A percentile compares a stretch with the other conserved stretches of the same genome.
Conservation (phyloP, 37 sponge, comb jelly and placozoan species). For the Cladorhizidae sp. region DNA sequence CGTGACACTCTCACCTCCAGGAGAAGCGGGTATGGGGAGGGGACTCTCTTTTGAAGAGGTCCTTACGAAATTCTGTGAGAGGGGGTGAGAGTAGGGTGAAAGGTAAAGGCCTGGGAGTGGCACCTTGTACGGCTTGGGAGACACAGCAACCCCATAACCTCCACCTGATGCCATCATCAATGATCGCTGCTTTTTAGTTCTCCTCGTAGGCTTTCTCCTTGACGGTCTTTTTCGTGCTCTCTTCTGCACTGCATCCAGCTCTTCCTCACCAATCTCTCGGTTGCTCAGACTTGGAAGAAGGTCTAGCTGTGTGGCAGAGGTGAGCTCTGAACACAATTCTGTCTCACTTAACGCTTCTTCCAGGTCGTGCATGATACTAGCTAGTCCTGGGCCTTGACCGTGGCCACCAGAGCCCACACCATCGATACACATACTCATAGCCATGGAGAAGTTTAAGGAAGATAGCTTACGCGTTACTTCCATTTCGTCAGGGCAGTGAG, state of each 20-base stretch:
- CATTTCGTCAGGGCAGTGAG: constrained; percentile 27
- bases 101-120: neutral
- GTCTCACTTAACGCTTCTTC: neutral
- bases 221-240: constrained; percentile 23
- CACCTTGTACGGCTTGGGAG: neutral
- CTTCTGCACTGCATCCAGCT: neutral
- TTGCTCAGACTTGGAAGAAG: neutral
- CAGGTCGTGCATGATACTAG: neutral
- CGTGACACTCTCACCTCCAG: neutral
- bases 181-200: constrained; percentile 14
- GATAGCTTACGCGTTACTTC: constrained; percentile 58
- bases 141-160: no score
- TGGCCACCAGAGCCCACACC: neutral
- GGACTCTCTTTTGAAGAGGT: neutral
- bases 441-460: constrained; percentile 50
- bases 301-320: constrained; percentile 16
- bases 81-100: neutral
- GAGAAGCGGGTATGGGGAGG: neutral
- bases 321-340: constrained; percentile 19
- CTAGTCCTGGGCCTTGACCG: neutral
- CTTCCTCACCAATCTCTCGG: constrained; percentile 1
- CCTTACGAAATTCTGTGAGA: neutral
- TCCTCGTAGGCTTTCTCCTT: neutral
- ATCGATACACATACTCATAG: constrained; percentile 1
- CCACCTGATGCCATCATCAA: no score